Base-by-base conservation (phyloP, 1,140 invertebrate species). In the Monomorium pharaonis region DNA sequence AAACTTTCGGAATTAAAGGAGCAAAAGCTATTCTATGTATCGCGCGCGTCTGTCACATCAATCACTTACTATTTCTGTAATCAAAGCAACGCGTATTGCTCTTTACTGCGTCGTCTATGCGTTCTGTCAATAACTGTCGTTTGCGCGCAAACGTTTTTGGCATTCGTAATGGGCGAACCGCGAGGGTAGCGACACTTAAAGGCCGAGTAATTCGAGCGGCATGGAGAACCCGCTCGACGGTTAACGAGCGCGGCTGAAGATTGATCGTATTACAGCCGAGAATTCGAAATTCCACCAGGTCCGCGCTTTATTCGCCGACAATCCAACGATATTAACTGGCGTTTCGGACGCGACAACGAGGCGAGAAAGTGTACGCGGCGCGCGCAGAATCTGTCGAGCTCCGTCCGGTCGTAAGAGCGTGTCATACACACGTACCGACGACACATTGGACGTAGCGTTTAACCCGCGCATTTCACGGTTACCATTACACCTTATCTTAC, bases 211-310 rank as follows among this genome's bases (percentile, higher is more conserved):
- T 74, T 88, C 69, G 86, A 78, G 60, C 47, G 24, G 88, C 74
- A 83, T 85, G 83, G 86, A 85, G 83, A 86, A 89, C 75, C 86
- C 54, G 88, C 75, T 88, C 54, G 88, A 88, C 88, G 87, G 83
- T 58, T 89, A 88, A 89, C 88, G 88, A 89, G 88, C 88, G 70
- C 88, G 70, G 47, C 51, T 69, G 83, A 67, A 81, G 88, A 89
- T 89, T 88, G 88, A 89, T 89, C 84, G 87, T 88, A 88, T 83
- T 86, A 87, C 84, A 49, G 49, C 49, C 75, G 76, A 65, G 76
- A 88, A 87, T 86, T 86, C 65, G 63, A 86, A 89, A 89, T 88
- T 88, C 88, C 70, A 37, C 62, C 42, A 51, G 70, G 63, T 24
- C 56, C 12, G 69, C 47, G 87, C 69, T 88, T 86, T 77, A 89